phyloP scores from a whole-genome alignment of 2,113 vertebrate species.

The Lophotis ruficrista region DNA sequence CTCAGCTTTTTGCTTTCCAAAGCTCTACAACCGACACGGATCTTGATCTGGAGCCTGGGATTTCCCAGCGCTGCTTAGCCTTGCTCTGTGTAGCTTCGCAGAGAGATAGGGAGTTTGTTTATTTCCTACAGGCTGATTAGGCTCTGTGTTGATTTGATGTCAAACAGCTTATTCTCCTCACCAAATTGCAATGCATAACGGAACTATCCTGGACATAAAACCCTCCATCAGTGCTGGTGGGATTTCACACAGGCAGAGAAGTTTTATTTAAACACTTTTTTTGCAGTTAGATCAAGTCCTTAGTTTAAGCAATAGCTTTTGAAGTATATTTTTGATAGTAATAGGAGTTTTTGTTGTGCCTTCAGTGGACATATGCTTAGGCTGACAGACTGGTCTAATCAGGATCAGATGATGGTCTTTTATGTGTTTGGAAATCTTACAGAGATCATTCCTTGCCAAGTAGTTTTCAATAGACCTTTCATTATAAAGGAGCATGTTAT shows the following conservation, averaged over 20 bases:
- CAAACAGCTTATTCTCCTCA: slow-evolving; percentile 1
- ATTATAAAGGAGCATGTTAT: not conserved
- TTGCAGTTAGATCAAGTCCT: not conserved
- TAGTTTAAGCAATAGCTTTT: not conserved
- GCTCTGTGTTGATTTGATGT: not conserved
- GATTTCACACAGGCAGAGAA: not conserved
- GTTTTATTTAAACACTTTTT: not conserved
- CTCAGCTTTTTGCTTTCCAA: not conserved
- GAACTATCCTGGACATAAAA: not conserved
- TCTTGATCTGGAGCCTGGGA: not conserved
- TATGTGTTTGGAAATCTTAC: not conserved
- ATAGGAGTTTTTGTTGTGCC: not conserved
- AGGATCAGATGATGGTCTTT: slow-evolving; percentile 2
- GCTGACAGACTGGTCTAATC: not conserved
- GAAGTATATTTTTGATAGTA: not conserved
- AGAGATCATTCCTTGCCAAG: slow-evolving; percentile 11
- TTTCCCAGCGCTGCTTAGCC: not conserved
- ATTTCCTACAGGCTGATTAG: not conserved
- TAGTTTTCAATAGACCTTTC: slow-evolving; percentile 23
- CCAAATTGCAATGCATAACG: not conserved
- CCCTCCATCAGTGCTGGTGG: not conserved
- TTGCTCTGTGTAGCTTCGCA: not conserved
- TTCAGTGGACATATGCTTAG: slow-evolving; percentile 1
- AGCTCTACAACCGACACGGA: not conserved
- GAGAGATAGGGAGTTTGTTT: not conserved